phyloP scores from a whole-genome alignment of 2,113 vertebrate genomes.

The Stomatorhinus ivindoensis region DNA sequence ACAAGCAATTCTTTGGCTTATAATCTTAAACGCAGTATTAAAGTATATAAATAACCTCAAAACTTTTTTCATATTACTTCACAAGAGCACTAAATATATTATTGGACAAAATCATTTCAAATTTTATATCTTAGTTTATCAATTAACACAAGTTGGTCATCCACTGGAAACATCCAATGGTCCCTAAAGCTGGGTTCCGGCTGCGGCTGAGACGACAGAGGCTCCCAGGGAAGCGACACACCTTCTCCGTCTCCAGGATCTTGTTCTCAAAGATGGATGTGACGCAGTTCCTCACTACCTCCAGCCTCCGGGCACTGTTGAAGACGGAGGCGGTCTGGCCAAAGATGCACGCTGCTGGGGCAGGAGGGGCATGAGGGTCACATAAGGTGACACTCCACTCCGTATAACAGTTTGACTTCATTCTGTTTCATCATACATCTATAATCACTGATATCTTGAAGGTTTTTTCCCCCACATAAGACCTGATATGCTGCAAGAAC shows the following conservation, averaged over 20 bases:
- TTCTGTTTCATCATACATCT: background rate
- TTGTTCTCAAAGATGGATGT: slow-evolving; percentile 93
- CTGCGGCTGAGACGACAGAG: background rate
- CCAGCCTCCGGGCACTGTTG: slow-evolving; percentile 92
- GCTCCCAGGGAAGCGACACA: slow-evolving; percentile 46
- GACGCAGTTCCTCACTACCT: slow-evolving; percentile 93
- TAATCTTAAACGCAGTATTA: background rate
- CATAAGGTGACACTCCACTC: background rate
- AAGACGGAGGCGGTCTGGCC: slow-evolving; percentile 81
- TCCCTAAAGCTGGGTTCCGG: background rate
- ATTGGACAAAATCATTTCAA: background rate
- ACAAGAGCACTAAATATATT: background rate
- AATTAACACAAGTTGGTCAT: background rate
- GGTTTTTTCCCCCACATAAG: background rate
- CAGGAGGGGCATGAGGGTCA: background rate
- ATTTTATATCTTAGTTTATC: background rate
- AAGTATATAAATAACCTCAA: background rate
- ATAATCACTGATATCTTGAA: background rate
- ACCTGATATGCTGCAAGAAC: background rate
- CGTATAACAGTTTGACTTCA: background rate
- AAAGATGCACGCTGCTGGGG: slow-evolving; percentile 76
- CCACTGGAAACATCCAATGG: slow-evolving; percentile 18
- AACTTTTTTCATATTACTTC: background rate
- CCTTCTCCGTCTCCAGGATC: slow-evolving; percentile 95
- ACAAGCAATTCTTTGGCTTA: background rate